These are phyloP conservation scores for Palloptera scutellata DNA, from an alignment of 2,888 invertebrate genomes.

Conservation along the genomic window DNA sequence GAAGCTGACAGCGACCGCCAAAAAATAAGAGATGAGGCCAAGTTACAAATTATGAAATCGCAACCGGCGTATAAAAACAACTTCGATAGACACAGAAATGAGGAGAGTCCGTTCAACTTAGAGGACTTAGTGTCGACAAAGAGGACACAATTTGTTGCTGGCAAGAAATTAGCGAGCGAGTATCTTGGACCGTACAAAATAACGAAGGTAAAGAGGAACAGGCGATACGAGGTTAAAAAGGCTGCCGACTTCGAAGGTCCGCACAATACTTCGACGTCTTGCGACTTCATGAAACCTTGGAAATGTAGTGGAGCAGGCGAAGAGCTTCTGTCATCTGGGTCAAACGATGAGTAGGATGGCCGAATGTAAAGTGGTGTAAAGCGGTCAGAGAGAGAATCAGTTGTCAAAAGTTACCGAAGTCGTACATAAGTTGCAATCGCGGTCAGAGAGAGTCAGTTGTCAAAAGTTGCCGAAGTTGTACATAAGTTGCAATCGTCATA, in stretches of 20 bases:
- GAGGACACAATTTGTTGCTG: constrained; percentile 33
- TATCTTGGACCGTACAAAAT: constrained; percentile 29
- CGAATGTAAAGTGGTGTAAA: too few relatives aligned
- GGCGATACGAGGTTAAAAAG: constrained; percentile 14
- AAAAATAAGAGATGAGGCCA: constrained; percentile 22
- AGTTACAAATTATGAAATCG: constrained; percentile 19
- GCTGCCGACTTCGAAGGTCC: constrained; percentile 20
- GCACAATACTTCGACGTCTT: constrained; percentile 20
- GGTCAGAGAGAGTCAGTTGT: too few relatives aligned
- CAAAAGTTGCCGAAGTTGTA: too few relatives aligned
- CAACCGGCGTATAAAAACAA: constrained; percentile 32
- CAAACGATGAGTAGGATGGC: constrained; percentile 12
- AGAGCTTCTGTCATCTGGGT: background rate
- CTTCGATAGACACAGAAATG: constrained; percentile 31
- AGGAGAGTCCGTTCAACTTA: constrained; percentile 22
- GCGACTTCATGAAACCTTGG: constrained; percentile 32
- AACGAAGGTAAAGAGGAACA: constrained; percentile 22
- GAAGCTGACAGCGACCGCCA: constrained; percentile 27
- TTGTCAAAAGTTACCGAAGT: too few relatives aligned
- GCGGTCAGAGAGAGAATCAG: too few relatives aligned
- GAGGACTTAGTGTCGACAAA: constrained; percentile 32
- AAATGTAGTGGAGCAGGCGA: background rate
- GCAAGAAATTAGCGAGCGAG: constrained; percentile 28
- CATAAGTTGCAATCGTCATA: too few relatives aligned
- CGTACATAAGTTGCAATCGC: too few relatives aligned